Base-by-base conservation (phyloP, 2,888 invertebrate species). In the Synanthedon tipuliformis region DNA sequence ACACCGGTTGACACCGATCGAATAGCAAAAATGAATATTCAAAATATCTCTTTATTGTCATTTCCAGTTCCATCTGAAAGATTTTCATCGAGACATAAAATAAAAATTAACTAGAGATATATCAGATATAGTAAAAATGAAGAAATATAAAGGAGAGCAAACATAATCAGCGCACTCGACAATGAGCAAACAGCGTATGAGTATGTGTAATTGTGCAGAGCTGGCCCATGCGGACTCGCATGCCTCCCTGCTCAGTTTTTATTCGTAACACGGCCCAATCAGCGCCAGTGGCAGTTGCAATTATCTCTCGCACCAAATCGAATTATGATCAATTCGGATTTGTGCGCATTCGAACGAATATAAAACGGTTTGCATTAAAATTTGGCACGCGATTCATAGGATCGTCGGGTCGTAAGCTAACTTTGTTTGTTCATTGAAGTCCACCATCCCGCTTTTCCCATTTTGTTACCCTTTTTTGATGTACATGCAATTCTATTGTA, bases 321-420 rank as follows among this genome's bases (percentile, higher is more conserved):
- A 81, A 85, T 88, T 88, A 88, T 87, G 88, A 88, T 88, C 88
- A 86, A 87, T 88, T 88, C 88, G 83, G 84, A 88, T 87, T 88
- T 86, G 87, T 77, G 80, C 82, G 81, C 79, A 82, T 85, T 75
- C 81, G 81, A 72, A 79, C 82, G 87, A 84, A 86, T 84, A 85
- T 85, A 87, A 88, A 88, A 88, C 84, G 86, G 86, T 88, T 87
- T 87, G 80, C 83, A 83, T 86, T 87, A 84, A 86, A 88, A 87
- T 86, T 87, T 87, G 77, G 75, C 79, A 77, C 73, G 69, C 81
- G 76, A 82, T 84, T 84, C 82, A 82, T 71, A 75, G 78, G 82
- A 84, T 83, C 85, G 81, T 73, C 71, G 71, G 74, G 73, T 73
- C 73, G 76, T 68, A 71, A 64, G 72, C 73, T 73, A 72, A 73